Base-by-base conservation (phyloP, 2,888 invertebrate genomes). In the Cryptus armator region DNA sequence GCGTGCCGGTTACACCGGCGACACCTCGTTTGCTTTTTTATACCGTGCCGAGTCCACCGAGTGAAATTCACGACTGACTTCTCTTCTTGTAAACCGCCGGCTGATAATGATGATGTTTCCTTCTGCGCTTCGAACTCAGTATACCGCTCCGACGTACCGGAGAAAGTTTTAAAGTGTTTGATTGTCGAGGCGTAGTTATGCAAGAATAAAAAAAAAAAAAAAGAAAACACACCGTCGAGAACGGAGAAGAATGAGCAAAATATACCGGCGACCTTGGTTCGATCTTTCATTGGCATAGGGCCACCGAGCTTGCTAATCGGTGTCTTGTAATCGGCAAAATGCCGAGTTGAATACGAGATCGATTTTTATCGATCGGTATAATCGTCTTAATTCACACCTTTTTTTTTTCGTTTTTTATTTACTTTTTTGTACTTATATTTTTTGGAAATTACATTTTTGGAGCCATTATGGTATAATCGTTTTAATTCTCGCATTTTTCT, bases 141-240 rank as follows among this genome's bases (percentile, higher is more conserved):
- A 43, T 43, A 44, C 62, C 44, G 66, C 62, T 78, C 78, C 48
- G 48, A 44, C 46, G 64, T 62, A 44, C 9, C 53, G 85, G 85
- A 83, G 85, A 85, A 85, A 85, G 85, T 85, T 83, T 77, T 43
- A 62, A 79, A 80, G 48, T 43, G 66, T 71, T 76, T 66, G 76
- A 83, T 85, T 85, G 81, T 80, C 83, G 77, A 77, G 29, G 77
- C 59, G 6, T 32, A 83, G 77, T 83, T 83, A 68, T 74, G 74
- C 80, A 85, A 85, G 72, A 76, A 68, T 46, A 7, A 72, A 24
- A 78, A 71, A n/a, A n/a, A 7, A 72, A 24, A 78, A 48, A 64
- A 77, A 62, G 19, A 48, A 66, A 67, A 24, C 14, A 70, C 44
- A 64, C 46, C n/a, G 14, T 51, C 10, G 51, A 16, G 32, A 43